These are phyloP conservation scores for Sebastes taczanowskii DNA, from an alignment of 2,797 vertebrate species.

Conservation along the genomic window DNA sequence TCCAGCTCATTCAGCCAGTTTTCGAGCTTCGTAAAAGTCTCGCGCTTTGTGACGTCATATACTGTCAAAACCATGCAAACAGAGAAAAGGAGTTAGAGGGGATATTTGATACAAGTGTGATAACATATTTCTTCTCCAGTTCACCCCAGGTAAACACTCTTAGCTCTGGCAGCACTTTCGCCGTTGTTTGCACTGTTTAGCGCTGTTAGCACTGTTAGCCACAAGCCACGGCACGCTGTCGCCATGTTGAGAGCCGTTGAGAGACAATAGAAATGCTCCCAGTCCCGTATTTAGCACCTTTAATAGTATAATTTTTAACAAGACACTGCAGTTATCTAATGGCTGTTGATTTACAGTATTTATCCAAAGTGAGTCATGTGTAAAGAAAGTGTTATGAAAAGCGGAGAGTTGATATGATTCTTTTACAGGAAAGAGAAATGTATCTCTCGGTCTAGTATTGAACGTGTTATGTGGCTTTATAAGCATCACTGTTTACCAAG, in stretches of 20 bases:
- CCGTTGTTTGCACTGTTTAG: no score
- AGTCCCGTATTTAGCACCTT: no score
- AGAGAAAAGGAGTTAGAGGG: background rate
- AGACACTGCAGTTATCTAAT: background rate
- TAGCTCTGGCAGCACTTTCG: no score
- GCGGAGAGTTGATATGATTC: fast-evolving
- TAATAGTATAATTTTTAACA: background rate
- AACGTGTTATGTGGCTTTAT: background rate
- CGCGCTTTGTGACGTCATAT: constrained; percentile 96
- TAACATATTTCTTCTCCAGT: background rate
- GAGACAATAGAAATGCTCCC: fast-evolving
- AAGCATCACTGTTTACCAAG: constrained; percentile 84
- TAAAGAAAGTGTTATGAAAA: background rate
- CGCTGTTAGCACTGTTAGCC: no score
- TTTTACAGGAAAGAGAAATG: background rate
- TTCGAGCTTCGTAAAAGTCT: constrained; percentile 94
- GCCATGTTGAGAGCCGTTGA: no score
- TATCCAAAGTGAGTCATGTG: background rate
- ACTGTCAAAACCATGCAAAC: constrained; percentile 75
- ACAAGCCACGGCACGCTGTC: no score
- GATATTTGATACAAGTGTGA: background rate
- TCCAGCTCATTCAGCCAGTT: constrained; percentile 99
- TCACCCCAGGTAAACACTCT: no score
- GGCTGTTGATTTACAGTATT: background rate
- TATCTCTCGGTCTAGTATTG: background rate